phyloP scores from a whole-genome alignment of 2,888 invertebrate species.

The Arge pagana region DNA sequence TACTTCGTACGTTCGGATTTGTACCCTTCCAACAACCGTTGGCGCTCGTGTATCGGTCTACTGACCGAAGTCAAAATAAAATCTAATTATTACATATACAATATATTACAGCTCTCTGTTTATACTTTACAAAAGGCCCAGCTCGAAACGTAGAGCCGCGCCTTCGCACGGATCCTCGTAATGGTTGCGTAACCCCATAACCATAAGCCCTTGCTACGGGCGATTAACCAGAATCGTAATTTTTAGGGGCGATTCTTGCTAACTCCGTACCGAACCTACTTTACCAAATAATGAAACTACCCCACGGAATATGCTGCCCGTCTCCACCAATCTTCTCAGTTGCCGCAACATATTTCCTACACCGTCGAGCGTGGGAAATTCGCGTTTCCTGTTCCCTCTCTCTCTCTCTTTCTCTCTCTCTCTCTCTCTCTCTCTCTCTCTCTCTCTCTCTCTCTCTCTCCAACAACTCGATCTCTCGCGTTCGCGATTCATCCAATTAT shows the following conservation, averaged over 20 bases:
- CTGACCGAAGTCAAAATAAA: too few relatives aligned
- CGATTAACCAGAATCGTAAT: conserved; percentile 25
- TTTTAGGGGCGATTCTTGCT: conserved; percentile 20
- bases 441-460: background rate
- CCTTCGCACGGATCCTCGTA: conserved; percentile 22
- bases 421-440: conserved; percentile 10
- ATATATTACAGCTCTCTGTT: conserved; percentile 7
- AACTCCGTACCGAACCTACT: background rate
- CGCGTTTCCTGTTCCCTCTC: conserved; percentile 20
- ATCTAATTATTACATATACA: too few relatives aligned
- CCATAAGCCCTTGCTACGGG: conserved; percentile 21
- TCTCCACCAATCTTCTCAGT: conserved; percentile 1
- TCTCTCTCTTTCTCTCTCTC: background rate
- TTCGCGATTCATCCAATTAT: conserved; percentile 23
- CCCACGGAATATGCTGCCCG: background rate
- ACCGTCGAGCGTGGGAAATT: conserved; percentile 21
- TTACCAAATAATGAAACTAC: conserved; percentile 14
- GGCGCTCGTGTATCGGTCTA: too few relatives aligned
- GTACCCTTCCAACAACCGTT: too few relatives aligned
- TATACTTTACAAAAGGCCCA: conserved; percentile 18
- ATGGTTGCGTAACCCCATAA: conserved; percentile 20
- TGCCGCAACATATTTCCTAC: conserved; percentile 17
- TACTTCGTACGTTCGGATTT: too few relatives aligned
- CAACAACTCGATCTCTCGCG: too few relatives aligned
- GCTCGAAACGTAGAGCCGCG: conserved; percentile 15